Base-by-base conservation (phyloP, 1,140 invertebrate genomes). In the Argopecten irradians region DNA sequence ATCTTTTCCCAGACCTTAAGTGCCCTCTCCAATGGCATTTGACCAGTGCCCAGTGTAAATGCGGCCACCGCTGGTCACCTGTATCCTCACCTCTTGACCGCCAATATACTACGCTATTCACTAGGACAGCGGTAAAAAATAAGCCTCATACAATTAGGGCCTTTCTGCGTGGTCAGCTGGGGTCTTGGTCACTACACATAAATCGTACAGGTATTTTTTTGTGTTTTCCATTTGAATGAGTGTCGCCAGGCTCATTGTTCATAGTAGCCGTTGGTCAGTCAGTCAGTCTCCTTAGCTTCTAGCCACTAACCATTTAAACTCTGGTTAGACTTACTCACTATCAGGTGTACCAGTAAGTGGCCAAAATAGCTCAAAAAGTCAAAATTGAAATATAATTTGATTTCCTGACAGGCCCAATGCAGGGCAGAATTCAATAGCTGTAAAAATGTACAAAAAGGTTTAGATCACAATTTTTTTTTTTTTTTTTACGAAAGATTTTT, bases 41-140 rank as follows among this genome's bases (percentile, higher is more conserved):
- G 55, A 71, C 55, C 55, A 71, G 1, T 71, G 55, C 28, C 55
- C 55, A 39, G 34, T 82, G 82, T 82, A 82, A 55, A 86, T 86
- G 86, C 82, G 86, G 86, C 28, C 55, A 86, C 16, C 82, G 28
- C 46, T 82, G 86, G 86, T 86, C 86, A 86, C 82, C 55, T 71
- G 55, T 71, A 28, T 71, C 46, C 55, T 82, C 86, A 86, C 86
- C 86, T 86, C 82, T 86, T 86, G 86, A 86, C 86, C 86, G 86
- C 34, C 86, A 36, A 82, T 86, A 86, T 86, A 86, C 86, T 82
- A 82, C 82, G 14, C 82, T 34, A 86, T 86, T 86, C 55, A 82
- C 71, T 86, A 36, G 36, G 82, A 86, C 82, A 82, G 33, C n/a
- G 46, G 82, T 34, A 86, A 86, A 86, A 86, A 86, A 86, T 82